phyloP scores from a whole-genome alignment of 2,797 vertebrate genomes.

The Hylomyscus alleni region DNA sequence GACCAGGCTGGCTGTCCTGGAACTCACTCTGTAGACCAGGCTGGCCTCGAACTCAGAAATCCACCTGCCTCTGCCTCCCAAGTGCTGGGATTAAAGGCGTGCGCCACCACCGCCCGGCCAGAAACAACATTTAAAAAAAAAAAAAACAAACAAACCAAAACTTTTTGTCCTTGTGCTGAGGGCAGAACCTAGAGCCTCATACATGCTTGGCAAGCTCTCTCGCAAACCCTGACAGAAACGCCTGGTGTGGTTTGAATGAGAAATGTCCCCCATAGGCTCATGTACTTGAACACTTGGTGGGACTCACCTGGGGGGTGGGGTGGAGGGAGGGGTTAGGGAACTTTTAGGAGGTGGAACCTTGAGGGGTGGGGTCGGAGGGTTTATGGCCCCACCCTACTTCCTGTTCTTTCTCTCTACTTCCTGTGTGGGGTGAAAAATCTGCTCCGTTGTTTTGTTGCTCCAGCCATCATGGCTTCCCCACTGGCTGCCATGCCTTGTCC shows the following conservation, averaged over 20 bases:
- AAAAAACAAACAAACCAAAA: no score
- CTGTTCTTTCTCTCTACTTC: neutral
- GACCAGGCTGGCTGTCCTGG: no score
- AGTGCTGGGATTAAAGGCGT: no score
- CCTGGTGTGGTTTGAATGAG: neutral
- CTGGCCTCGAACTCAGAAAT: no score
- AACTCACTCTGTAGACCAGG: no score
- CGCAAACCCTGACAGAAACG: neutral
- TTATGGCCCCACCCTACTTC: neutral
- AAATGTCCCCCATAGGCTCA: neutral
- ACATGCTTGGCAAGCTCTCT: neutral
- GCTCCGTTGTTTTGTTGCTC: neutral
- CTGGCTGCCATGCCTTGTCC: no score
- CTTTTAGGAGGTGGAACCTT: neutral
- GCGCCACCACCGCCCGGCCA: no score
- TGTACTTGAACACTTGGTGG: neutral
- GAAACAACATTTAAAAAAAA: no score
- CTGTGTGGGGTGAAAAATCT: neutral
- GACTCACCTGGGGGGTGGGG: no score
- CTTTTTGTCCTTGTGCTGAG: neutral
- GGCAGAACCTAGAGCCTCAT: neutral
- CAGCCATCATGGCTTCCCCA: no score
- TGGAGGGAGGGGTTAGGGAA: neutral
- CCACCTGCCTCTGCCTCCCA: no score
- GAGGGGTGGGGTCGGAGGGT: neutral